Evolutionary conservation across 2,797 vertebrate species (phyloP).

Genomic region (Artibeus jamaicensis): DNA sequence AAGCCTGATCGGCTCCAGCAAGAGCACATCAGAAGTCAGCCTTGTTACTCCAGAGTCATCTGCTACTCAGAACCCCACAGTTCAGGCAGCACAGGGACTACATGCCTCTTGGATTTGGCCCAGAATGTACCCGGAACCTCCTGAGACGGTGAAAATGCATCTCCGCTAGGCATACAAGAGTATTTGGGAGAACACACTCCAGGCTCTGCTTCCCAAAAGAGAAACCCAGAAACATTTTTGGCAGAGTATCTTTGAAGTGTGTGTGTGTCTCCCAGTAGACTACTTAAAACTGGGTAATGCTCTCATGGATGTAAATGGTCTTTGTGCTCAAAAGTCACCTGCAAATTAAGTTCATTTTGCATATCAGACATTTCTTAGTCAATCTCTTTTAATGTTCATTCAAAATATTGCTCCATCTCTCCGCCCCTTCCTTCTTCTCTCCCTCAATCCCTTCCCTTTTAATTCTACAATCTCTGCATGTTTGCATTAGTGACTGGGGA

Average conservation of each 20-base stretch:
- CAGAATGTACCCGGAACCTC: background rate
- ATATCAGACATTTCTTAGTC: background rate
- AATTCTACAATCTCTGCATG: background rate
- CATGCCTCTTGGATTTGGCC: background rate
- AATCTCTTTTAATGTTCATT: background rate
- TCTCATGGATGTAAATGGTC: background rate
- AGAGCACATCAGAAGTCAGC: background rate
- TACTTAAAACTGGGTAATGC: background rate
- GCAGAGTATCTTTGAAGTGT: background rate
- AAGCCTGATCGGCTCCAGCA: background rate
- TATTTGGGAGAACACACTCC: background rate
- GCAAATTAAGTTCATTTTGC: conserved; percentile 23
- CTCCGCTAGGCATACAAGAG: background rate
- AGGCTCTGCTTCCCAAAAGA: background rate
- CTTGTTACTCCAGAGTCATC: background rate
- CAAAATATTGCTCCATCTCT: background rate
- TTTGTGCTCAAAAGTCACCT: conserved; percentile 26
- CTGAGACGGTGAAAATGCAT: background rate
- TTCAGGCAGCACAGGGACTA: background rate
- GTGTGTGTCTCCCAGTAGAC: background rate
- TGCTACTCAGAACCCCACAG: background rate
- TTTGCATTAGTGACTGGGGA: background rate
- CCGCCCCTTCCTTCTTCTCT: background rate
- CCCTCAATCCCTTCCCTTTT: background rate
- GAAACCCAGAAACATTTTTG: background rate